Percentiles rank a stretch among this genome's conserved stretches.
These are phyloP conservation scores for Lasioglossum figueresi DNA, from an alignment of 2,888 invertebrate species.

Conservation along the genomic window DNA sequence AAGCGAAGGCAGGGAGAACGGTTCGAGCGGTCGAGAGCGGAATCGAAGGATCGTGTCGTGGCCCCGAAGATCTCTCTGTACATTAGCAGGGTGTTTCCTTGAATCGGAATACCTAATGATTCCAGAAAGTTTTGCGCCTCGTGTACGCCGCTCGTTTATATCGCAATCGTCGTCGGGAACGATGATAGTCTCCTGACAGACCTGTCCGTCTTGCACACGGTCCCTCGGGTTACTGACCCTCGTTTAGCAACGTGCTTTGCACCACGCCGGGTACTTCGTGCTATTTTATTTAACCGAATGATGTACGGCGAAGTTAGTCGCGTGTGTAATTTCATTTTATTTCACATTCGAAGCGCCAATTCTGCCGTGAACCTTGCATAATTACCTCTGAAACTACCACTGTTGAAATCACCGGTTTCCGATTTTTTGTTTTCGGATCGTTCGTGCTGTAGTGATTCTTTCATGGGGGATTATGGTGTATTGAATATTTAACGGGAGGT, in stretches of 20 bases:
- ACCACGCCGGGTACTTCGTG: not conserved
- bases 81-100: conserved; percentile 1
- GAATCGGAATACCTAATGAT: conserved; percentile 6
- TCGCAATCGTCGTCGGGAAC: not conserved
- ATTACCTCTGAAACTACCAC: not conserved
- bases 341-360: not conserved
- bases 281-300: not conserved
- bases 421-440: not conserved
- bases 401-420: too few relatives aligned
- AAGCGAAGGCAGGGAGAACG: not conserved
- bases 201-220: not conserved
- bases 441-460: too few relatives aligned
- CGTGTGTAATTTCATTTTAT: not conserved
- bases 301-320: not conserved
- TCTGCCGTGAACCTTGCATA: not conserved
- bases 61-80: not conserved
- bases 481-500: too few relatives aligned
- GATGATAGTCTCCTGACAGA: conserved; percentile 6
- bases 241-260: not conserved
- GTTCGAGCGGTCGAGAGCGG: not conserved
- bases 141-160: not conserved
- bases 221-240: conserved; percentile 1
- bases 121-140: conserved; percentile 4
- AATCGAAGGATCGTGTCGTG: conserved; percentile 5
- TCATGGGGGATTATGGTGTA: too few relatives aligned